Percentiles rank a stretch among this genome's conserved stretches.
phyloP scores from a whole-genome alignment of 2,888 invertebrate species.

The Saturnia pavonia region DNA sequence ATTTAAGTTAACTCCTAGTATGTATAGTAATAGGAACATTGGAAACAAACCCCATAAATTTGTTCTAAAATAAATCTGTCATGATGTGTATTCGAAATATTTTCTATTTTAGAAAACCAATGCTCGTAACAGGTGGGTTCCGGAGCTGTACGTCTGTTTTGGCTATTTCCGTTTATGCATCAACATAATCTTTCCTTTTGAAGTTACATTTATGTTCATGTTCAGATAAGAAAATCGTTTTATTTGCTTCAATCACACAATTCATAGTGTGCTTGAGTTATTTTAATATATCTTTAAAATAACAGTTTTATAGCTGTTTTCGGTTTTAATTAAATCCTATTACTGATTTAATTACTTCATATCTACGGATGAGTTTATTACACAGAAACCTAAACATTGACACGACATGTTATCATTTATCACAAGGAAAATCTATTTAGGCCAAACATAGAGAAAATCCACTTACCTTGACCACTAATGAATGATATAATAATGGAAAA shows the following conservation, averaged over 20 bases:
- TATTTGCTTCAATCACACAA: constrained; percentile 43
- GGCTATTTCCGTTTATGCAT: constrained; percentile 53
- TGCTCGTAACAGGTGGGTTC: constrained; percentile 64
- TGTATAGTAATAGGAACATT: constrained; percentile 2
- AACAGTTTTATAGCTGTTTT: constrained; percentile 18
- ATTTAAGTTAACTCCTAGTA: neutral
- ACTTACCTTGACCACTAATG: constrained; percentile 68
- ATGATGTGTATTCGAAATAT: constrained; percentile 48
- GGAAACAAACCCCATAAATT: constrained; percentile 10
- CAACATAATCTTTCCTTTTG: constrained; percentile 62
- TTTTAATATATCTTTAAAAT: constrained; percentile 25
- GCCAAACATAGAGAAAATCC: constrained; percentile 30
- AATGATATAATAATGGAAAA: constrained; percentile 49
- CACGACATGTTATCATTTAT: constrained; percentile 18
- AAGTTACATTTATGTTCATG: constrained; percentile 57
- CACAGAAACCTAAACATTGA: neutral
- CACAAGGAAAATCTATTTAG: constrained; percentile 29
- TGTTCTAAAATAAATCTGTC: constrained; percentile 61
- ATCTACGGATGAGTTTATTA: constrained; percentile 19
- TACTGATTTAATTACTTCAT: neutral
- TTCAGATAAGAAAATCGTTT: constrained; percentile 61
- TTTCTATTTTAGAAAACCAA: constrained; percentile 62
- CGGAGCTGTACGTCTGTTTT: constrained; percentile 45
- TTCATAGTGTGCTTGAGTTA: constrained; percentile 25
- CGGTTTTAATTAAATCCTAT: constrained; percentile 9